These are phyloP conservation scores for Donacobius atricapilla DNA, from an alignment of 2,113 vertebrate species.

Conservation along the genomic window DNA sequence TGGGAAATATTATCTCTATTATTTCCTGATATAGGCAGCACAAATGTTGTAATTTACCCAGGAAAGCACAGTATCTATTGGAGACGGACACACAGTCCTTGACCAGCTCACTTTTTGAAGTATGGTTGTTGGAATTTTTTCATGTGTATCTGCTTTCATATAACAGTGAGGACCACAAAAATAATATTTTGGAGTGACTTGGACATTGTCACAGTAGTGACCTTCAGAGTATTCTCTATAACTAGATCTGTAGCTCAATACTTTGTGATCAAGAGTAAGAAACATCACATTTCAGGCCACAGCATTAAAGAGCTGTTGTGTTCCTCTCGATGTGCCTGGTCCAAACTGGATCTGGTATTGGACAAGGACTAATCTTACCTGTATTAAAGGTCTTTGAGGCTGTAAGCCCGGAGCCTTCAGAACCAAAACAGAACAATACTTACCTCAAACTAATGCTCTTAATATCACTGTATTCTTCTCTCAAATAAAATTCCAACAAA, in stretches of 20 bases:
- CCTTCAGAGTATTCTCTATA: background rate
- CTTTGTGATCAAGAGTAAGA: background rate
- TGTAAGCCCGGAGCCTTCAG: background rate
- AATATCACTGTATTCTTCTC: background rate
- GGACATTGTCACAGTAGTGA: fast-evolving
- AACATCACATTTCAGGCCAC: background rate
- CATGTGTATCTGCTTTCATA: background rate
- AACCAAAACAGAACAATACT: background rate
- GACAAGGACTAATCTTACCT: background rate
- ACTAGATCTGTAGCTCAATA: background rate
- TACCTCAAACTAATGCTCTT: background rate
- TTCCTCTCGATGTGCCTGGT: background rate
- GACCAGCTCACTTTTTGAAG: background rate
- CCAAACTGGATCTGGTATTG: background rate
- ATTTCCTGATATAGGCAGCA: background rate
- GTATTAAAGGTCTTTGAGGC: background rate
- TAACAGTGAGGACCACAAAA: background rate
- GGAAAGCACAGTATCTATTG: background rate
- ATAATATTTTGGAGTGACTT: background rate
- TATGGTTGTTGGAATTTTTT: background rate
- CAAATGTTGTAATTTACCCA: background rate
- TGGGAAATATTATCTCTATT: background rate
- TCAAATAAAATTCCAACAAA: background rate
- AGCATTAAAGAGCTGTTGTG: background rate
- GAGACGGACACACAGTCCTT: background rate